Conservation (phyloP, 1,140 invertebrate species). For the Leptinotarsa defecta region DNA sequence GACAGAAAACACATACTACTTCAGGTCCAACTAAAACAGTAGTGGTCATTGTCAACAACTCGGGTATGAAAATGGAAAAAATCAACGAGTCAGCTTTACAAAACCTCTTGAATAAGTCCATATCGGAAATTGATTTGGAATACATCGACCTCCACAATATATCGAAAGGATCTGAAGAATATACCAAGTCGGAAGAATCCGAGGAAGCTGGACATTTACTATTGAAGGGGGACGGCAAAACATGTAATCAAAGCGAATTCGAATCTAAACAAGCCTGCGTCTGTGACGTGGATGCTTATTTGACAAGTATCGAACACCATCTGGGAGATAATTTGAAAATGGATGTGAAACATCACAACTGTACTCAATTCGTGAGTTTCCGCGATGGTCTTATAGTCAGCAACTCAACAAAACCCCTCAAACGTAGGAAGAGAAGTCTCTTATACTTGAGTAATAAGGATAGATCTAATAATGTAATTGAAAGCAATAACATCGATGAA, state of each 20-base stretch:
- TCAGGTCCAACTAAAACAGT: constrained; percentile 22
- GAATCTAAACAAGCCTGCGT: constrained; percentile 26
- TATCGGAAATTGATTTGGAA: constrained; percentile 24
- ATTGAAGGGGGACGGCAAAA: constrained; percentile 18
- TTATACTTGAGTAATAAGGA: constrained; percentile 27
- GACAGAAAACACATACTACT: not conserved
- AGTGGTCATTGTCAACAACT: constrained; percentile 33
- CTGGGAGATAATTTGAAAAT: not conserved
- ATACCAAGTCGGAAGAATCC: not conserved
- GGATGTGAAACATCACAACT: constrained; percentile 16
- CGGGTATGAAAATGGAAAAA: constrained; percentile 20
- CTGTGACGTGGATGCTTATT: constrained; percentile 26
- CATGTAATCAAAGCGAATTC: constrained; percentile 21
- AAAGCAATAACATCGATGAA: constrained; percentile 27
- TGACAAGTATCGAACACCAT: not conserved
- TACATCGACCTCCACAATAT: constrained; percentile 26
- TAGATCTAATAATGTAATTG: constrained; percentile 10
- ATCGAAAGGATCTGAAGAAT: not conserved
- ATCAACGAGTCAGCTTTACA: constrained; percentile 29
- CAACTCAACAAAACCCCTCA: constrained; percentile 13
- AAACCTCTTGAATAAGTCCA: constrained; percentile 22
- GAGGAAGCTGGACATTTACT: not conserved
- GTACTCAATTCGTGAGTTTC: constrained; percentile 25
- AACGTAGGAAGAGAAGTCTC: constrained; percentile 22
- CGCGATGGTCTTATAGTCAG: constrained; percentile 21